phyloP scores from a whole-genome alignment of 2,113 vertebrate genomes.

The Nematolebias whitei region DNA sequence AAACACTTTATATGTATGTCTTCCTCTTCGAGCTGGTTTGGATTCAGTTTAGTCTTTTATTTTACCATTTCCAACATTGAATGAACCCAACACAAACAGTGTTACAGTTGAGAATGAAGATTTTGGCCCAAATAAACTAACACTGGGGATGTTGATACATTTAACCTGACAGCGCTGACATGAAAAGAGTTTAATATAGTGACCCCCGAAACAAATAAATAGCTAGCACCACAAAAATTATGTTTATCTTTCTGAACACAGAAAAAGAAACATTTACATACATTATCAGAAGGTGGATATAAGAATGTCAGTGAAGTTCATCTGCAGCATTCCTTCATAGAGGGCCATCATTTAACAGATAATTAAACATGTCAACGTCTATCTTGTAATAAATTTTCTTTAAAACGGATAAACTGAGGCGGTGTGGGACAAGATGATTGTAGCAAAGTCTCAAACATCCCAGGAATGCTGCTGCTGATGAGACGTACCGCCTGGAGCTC shows the following conservation, averaged over 20 bases:
- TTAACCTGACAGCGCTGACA: conserved; percentile 56
- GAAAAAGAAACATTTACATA: conserved; percentile 43
- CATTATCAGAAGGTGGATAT: conserved; percentile 23
- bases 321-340: conserved; percentile 19
- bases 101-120: no score
- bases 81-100: no score
- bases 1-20: no score
- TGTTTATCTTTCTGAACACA: conserved; percentile 23
- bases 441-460: conserved; percentile 30
- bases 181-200: conserved; percentile 22
- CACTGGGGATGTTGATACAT: no score
- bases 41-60: no score
- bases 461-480: conserved; percentile 45
- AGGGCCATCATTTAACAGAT: neutral
- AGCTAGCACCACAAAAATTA: neutral
- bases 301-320: conserved; percentile 14
- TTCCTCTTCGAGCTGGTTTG: no score
- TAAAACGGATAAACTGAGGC: conserved; percentile 22
- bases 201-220: conserved; percentile 47
- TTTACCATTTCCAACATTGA: no score
- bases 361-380: conserved; percentile 24
- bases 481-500: conserved; percentile 92
- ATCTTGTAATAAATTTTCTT: conserved; percentile 20
- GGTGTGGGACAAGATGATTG: conserved; percentile 24
- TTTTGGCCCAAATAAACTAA: no score